A percentile compares a stretch with the other conserved stretches of the same genome.
These are phyloP conservation scores for Orchesella flavescens DNA, from an alignment of 2,888 invertebrate genomes.

Conservation along the genomic window DNA sequence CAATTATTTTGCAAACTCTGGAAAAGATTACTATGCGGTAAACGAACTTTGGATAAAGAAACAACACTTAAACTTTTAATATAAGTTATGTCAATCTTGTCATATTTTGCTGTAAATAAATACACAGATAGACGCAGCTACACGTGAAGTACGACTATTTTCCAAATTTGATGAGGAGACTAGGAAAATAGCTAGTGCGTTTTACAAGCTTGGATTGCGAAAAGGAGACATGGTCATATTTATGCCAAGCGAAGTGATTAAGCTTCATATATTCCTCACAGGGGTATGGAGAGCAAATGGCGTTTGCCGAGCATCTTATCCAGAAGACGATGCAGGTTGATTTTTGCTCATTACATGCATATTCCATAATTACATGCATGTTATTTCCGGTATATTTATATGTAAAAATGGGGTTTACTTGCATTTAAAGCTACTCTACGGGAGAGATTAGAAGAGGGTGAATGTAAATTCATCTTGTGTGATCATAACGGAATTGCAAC, in stretches of 20 bases:
- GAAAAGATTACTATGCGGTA: no score
- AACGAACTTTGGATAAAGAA: no score
- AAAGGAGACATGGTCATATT: slow-evolving; percentile 60
- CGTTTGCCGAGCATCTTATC: slow-evolving; percentile 55
- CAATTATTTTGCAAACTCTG: no score
- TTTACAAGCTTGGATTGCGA: slow-evolving; percentile 64
- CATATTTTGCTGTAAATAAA: no score
- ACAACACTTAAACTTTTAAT: no score
- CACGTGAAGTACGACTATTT: slow-evolving; percentile 78
- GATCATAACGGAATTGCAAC: slow-evolving; percentile 57
- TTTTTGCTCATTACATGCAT: neutral
- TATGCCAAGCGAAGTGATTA: slow-evolving; percentile 55
- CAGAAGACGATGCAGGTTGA: slow-evolving; percentile 63
- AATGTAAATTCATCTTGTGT: slow-evolving; percentile 66
- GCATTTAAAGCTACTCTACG: slow-evolving; percentile 37
- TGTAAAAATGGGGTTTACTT: neutral
- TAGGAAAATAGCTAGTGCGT: slow-evolving; percentile 53
- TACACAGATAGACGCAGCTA: slow-evolving; percentile 78
- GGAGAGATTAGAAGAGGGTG: slow-evolving; percentile 59
- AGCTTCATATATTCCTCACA: slow-evolving; percentile 37
- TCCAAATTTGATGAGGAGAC: slow-evolving; percentile 74
- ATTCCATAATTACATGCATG: neutral
- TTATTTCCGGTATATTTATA: no score
- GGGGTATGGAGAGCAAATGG: slow-evolving; percentile 67
- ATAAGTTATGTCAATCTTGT: no score